A percentile compares a stretch with the other conserved stretches of the same genome.
Conservation (phyloP, 2,797 vertebrate species). For the Aphelocoma californica region DNA sequence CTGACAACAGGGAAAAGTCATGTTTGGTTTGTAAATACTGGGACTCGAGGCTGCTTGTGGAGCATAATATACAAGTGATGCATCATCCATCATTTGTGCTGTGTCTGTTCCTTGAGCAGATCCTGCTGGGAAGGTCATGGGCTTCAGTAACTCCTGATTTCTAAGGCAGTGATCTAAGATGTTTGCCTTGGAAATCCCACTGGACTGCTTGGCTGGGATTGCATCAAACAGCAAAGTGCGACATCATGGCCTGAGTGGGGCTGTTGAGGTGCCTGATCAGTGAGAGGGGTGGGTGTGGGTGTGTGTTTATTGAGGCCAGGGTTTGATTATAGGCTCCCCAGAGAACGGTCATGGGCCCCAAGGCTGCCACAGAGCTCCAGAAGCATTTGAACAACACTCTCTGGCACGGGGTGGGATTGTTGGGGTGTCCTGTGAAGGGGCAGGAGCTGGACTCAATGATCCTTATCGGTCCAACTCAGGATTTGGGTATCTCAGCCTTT, state of each 20-base stretch:
- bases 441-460: not conserved
- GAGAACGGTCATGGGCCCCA: not conserved
- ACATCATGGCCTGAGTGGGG: fast-evolving
- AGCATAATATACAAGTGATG: not conserved
- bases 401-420: not conserved
- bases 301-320: not conserved
- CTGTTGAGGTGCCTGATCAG: not conserved
- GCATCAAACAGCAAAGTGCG: not conserved
- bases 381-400: not conserved
- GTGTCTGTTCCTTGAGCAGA: not conserved
- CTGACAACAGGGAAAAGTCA: not conserved
- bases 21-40: not conserved
- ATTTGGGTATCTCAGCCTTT: not conserved
- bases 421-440: not conserved
- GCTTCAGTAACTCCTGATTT: not conserved
- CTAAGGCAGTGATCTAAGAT: not conserved
- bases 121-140: not conserved
- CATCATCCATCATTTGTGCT: not conserved
- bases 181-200: fast-evolving
- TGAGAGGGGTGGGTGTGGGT: too few species aligned
- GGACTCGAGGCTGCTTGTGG: not conserved
- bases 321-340: not conserved
- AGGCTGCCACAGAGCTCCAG: not conserved
- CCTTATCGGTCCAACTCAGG: not conserved
- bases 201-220: not conserved